These are phyloP conservation scores for Nasonia vitripennis DNA, from an alignment of 1,140 invertebrate genomes.

Conservation along the genomic window DNA sequence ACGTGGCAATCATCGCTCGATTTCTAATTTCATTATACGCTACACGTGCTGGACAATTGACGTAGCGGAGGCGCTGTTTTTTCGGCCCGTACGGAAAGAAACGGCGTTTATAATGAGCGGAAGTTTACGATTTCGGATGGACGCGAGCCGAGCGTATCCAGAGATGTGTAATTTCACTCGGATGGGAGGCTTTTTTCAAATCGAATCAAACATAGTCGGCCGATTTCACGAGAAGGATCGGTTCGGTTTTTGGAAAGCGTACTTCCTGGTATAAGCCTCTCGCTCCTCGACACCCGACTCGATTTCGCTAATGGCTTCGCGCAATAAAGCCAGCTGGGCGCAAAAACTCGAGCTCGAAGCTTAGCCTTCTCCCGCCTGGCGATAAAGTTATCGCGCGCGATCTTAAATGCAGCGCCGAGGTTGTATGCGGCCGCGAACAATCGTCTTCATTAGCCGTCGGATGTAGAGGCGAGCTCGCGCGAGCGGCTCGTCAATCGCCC, in stretches of 20 bases:
- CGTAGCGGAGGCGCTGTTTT: too few relatives aligned
- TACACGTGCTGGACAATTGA: background rate
- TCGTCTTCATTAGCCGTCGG: slow-evolving; percentile 49
- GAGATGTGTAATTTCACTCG: slow-evolving; percentile 34
- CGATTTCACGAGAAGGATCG: background rate
- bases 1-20: slow-evolving; percentile 14
- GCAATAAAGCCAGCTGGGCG: background rate
- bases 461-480: background rate
- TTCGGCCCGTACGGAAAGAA: background rate
- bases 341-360: background rate
- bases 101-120: slow-evolving; percentile 31
- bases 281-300: background rate
- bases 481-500: slow-evolving; percentile 47
- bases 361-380: background rate
- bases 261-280: background rate
- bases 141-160: background rate
- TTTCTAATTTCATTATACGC: background rate
- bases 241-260: background rate
- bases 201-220: slow-evolving; percentile 17
- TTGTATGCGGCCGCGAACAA: slow-evolving; percentile 13
- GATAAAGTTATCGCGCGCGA: slow-evolving; percentile 45
- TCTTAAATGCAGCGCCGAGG: slow-evolving; percentile 24
- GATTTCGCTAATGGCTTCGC: too few relatives aligned
- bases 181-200: background rate
- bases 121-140: slow-evolving; percentile 10